phyloP scores from a whole-genome alignment of 2,797 vertebrate genomes.

The Scleropages formosus region DNA sequence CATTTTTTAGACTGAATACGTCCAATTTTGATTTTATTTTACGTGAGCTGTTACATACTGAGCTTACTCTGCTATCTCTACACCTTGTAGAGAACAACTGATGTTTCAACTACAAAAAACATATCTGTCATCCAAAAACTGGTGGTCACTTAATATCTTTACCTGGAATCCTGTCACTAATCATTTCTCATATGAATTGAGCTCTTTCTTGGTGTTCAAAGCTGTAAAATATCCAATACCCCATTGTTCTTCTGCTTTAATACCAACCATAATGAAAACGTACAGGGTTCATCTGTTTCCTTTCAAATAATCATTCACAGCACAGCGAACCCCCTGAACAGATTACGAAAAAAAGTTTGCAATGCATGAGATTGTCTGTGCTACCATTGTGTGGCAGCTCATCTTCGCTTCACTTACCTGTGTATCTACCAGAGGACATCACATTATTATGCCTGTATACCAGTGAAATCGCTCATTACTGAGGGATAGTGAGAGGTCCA shows the following conservation, averaged over 20 bases:
- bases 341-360: background rate
- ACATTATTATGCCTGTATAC: background rate
- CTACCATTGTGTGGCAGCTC: background rate
- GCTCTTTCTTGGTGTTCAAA: constrained; percentile 1
- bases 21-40: constrained; percentile 49
- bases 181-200: background rate
- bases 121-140: background rate
- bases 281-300: background rate
- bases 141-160: background rate
- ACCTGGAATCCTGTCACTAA: background rate
- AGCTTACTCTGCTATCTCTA: background rate
- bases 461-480: constrained; percentile 1
- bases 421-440: background rate
- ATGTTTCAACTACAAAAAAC: constrained; percentile 19
- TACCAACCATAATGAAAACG: background rate
- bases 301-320: background rate
- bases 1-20: background rate
- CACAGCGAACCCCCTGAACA: background rate
- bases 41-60: background rate
- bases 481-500: background rate
- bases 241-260: constrained; percentile 1
- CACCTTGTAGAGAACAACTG: background rate
- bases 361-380: background rate
- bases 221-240: background rate
- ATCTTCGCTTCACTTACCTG: background rate